These are phyloP conservation scores for Pogonocichla stellata DNA, from an alignment of 2,113 vertebrate species.

Conservation along the genomic window DNA sequence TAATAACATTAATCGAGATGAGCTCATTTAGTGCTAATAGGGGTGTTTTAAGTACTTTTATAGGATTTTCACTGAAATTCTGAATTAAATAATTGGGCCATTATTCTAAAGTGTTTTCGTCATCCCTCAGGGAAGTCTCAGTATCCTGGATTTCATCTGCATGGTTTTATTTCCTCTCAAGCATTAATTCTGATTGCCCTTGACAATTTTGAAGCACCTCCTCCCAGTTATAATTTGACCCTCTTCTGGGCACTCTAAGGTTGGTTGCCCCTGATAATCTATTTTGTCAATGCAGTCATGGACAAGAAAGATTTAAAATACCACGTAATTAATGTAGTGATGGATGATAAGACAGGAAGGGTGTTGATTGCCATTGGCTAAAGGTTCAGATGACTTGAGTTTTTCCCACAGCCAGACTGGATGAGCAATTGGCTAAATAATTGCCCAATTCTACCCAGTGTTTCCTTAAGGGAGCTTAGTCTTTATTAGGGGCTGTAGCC, in stretches of 20 bases:
- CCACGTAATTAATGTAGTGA: not conserved
- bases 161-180: constrained; percentile 37
- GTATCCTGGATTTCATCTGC: constrained; percentile 30
- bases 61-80: constrained; percentile 70
- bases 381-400: not conserved
- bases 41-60: constrained; percentile 60
- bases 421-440: not conserved
- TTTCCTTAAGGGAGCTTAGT: not conserved
- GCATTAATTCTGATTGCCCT: constrained; percentile 22
- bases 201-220: not conserved
- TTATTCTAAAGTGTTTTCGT: constrained; percentile 60
- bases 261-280: constrained; percentile 15
- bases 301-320: constrained; percentile 31
- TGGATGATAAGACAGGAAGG: not conserved
- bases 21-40: constrained; percentile 63
- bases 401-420: not conserved
- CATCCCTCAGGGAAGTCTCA: constrained; percentile 52
- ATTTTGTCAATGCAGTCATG: constrained; percentile 5
- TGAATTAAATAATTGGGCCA: constrained; percentile 67
- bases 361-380: not conserved
- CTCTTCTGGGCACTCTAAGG: not conserved
- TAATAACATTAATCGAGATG: constrained; percentile 67
- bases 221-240: constrained; percentile 40
- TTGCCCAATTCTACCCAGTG: not conserved
- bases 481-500: not conserved